Percentiles rank a stretch among this genome's conserved stretches.
These are phyloP conservation scores for Colletes collaris DNA, from an alignment of 2,888 invertebrate genomes.

Conservation along the genomic window DNA sequence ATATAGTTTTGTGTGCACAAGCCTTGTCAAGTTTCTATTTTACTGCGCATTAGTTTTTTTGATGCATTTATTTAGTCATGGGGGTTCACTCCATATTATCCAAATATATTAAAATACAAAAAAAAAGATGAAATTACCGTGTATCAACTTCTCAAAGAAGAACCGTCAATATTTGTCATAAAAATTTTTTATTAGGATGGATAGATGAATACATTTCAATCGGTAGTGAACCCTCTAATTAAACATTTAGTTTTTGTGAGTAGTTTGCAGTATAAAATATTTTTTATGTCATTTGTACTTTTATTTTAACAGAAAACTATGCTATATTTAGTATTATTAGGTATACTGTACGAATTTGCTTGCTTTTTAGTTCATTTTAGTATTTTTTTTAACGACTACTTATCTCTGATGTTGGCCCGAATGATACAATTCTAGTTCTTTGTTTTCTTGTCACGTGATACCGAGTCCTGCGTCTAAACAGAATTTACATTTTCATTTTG, in stretches of 20 bases:
- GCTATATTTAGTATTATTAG: slow-evolving; percentile 17
- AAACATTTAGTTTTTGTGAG: slow-evolving; percentile 37
- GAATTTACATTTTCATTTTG: slow-evolving; percentile 18
- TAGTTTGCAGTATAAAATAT: slow-evolving; percentile 49
- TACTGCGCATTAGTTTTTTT: slow-evolving; percentile 60
- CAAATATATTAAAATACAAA: background rate
- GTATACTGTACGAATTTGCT: slow-evolving; percentile 24
- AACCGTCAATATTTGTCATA: background rate
- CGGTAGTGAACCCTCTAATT: slow-evolving; percentile 51
- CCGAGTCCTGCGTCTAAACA: background rate
- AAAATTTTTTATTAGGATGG: background rate
- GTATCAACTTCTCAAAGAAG: background rate
- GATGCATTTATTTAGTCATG: slow-evolving; percentile 36
- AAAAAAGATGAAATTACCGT: too few species aligned
- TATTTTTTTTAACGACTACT: slow-evolving; percentile 18
- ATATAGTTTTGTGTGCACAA: slow-evolving; percentile 83
- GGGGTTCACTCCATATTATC: slow-evolving; percentile 46
- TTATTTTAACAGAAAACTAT: slow-evolving; percentile 14
- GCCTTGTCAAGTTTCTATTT: slow-evolving; percentile 76
- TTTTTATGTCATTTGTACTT: background rate
- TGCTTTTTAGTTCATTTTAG: slow-evolving; percentile 36
- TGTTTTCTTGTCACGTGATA: background rate
- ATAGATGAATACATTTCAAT: background rate
- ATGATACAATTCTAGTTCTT: background rate
- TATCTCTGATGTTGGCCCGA: background rate